Base-by-base conservation (phyloP, 2,888 invertebrate species). In the Julus scandinavius region DNA sequence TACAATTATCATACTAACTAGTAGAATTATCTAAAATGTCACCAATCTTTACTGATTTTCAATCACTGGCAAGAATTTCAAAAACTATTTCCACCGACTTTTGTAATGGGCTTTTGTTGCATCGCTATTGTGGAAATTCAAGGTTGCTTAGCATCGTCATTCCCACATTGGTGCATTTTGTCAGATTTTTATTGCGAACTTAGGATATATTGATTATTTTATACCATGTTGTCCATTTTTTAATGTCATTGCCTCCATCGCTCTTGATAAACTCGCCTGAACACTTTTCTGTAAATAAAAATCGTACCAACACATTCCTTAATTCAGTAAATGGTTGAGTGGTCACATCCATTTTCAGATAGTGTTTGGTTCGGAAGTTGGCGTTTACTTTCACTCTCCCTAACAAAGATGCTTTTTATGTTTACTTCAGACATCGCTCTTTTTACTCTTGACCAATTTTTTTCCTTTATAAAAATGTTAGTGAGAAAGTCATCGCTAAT, bases 241-340 rank as follows among this genome's bases (percentile, higher is more conserved):
- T 20, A 20, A 20, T 2, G 9, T 20, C 29, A 29, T 72, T 72
- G 11, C 29, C 11, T 9, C 20, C 20, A 29, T 29, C 11, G 20
- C 29, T 72, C 9, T n/a, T 72, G 11, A 11, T 29, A 29, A 20
- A 29, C 29, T 29, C 29, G 72, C 9, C 29, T 72, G 29, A 72
- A 72, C 72, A 11, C 72, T 29, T 72, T 17, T 72, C 29, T 9
- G 50, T 13, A 13, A 13, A 50, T 13, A 50, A 50, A 50, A 50
- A 72, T 72, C 72, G 72, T 29, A 29, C 72, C 72, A 72, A 13
- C 72, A 29, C 72, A 72, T 72, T 72, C 72, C 72, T 72, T 72
- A 72, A 72, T 72, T 72, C 72, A 29, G 72, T 72, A 72, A 72
- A 72, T 72, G 72, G 29, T 72, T 72, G 72, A 72, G 72, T 72